These are phyloP conservation scores for Pantala flavescens DNA, from an alignment of 1,140 invertebrate species.

Conservation along the genomic window DNA sequence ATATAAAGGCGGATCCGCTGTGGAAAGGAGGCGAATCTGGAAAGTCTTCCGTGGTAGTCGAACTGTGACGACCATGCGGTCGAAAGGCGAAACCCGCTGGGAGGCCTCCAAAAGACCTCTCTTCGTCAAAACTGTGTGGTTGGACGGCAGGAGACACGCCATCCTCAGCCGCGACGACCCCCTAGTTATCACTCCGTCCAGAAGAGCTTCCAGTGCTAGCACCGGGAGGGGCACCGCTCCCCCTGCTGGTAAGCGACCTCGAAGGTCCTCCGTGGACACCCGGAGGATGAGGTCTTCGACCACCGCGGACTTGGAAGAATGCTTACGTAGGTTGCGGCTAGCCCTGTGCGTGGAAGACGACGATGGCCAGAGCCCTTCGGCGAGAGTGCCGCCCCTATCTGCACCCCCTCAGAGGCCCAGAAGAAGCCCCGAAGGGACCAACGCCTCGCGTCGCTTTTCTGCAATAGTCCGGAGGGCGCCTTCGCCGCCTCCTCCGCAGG, in stretches of 20 bases:
- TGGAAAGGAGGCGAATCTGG: background rate
- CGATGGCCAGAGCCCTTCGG: background rate
- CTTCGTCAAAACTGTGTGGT: constrained; percentile 57
- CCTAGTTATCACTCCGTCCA: constrained; percentile 22
- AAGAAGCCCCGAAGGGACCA: background rate
- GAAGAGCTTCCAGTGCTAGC: background rate
- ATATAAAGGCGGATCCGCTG: background rate
- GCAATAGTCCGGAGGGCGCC: background rate
- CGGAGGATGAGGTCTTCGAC: constrained; percentile 20
- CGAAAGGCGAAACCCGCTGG: constrained; percentile 41
- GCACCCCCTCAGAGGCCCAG: background rate
- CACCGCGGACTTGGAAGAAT: constrained; percentile 26
- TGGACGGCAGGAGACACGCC: constrained; percentile 56
- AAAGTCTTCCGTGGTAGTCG: background rate
- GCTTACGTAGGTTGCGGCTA: constrained; percentile 33
- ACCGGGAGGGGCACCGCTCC: background rate
- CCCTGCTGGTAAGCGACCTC: background rate
- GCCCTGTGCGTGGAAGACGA: constrained; percentile 25
- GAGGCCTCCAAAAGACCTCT: constrained; percentile 57
- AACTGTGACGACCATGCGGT: background rate
- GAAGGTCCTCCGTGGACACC: background rate
- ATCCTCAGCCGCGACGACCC: constrained; percentile 54
- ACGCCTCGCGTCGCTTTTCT: constrained; percentile 9
- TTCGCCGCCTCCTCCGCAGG: background rate
- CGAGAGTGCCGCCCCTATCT: background rate